phyloP scores from a whole-genome alignment of 2,113 vertebrate genomes.

The Tenebrosternarchus preto region DNA sequence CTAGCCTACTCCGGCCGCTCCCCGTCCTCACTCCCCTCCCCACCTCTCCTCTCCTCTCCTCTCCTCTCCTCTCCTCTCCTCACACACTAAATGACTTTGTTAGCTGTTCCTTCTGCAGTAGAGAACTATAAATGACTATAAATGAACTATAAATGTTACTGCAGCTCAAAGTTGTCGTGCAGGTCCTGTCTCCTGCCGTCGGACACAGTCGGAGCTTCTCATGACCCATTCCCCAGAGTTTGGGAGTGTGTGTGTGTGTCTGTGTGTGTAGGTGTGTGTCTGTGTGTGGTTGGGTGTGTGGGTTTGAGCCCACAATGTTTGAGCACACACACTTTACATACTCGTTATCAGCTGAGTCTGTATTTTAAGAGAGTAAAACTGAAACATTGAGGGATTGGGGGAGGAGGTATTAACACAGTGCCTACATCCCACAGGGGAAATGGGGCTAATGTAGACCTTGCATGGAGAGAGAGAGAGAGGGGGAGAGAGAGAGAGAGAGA shows the following conservation, averaged over 20 bases:
- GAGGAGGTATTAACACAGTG: not conserved
- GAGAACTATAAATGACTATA: not conserved
- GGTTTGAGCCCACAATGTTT: not conserved
- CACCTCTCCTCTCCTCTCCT: no score
- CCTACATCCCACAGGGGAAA: slow-evolving; percentile 1
- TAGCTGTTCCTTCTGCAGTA: not conserved
- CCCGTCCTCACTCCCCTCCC: no score
- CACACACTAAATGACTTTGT: not conserved
- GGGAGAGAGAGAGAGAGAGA: not conserved
- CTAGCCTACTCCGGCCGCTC: no score
- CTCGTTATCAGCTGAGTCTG: not conserved
- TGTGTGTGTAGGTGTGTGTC: not conserved
- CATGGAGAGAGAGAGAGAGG: no score
- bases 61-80: not conserved
- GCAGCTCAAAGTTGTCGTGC: not conserved
- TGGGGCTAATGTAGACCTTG: slow-evolving; percentile 20
- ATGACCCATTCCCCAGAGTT: not conserved
- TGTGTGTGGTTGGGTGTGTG: not conserved
- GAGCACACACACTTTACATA: not conserved
- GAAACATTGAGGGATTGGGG: not conserved
- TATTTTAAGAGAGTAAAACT: slow-evolving; percentile 10
- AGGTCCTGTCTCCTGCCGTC: not conserved
- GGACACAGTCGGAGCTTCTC: not conserved
- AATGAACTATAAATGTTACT: not conserved
- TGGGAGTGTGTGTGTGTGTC: not conserved